Evolutionary conservation across 2,797 vertebrate genomes (phyloP).

Genomic region (Chelidonichthys spinosus): DNA sequence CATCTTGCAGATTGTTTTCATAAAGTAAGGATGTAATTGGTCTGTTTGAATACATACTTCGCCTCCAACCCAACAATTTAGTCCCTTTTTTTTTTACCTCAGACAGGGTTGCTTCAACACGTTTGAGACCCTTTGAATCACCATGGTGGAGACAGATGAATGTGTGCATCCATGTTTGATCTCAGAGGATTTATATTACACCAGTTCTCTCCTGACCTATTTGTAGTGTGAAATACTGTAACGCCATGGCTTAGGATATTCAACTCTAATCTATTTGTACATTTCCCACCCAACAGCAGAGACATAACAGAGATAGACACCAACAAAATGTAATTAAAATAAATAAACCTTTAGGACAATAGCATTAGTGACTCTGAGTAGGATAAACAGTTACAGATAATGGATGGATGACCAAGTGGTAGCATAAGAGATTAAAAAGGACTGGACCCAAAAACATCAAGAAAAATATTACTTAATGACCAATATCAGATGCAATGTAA

Average conservation of each 20-base stretch:
- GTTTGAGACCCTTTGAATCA: conserved; percentile 10
- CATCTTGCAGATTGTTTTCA: conserved; percentile 32
- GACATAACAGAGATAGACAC: background rate
- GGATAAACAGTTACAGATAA: no score
- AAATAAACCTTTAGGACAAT: no score
- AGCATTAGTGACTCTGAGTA: no score
- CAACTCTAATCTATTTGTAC: background rate
- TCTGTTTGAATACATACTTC: conserved; percentile 61
- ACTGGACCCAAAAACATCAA: background rate
- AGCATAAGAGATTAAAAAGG: background rate
- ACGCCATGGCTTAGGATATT: background rate
- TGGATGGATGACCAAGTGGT: background rate
- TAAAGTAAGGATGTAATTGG: conserved; percentile 49
- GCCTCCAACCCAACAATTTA: conserved; percentile 16
- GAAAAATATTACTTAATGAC: background rate
- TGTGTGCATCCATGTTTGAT: conserved; percentile 44
- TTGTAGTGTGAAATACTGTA: background rate
- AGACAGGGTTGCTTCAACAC: conserved; percentile 22
- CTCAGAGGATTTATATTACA: conserved; percentile 34
- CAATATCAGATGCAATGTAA: background rate
- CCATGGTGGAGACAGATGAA: conserved; percentile 26
- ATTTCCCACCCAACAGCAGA: background rate
- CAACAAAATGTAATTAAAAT: background rate
- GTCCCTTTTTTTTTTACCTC: conserved; percentile 15
- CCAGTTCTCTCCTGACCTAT: background rate